Base-by-base conservation (phyloP, 92 coral and sea anemone genomes). In the Zoanthus gigantus region DNA sequence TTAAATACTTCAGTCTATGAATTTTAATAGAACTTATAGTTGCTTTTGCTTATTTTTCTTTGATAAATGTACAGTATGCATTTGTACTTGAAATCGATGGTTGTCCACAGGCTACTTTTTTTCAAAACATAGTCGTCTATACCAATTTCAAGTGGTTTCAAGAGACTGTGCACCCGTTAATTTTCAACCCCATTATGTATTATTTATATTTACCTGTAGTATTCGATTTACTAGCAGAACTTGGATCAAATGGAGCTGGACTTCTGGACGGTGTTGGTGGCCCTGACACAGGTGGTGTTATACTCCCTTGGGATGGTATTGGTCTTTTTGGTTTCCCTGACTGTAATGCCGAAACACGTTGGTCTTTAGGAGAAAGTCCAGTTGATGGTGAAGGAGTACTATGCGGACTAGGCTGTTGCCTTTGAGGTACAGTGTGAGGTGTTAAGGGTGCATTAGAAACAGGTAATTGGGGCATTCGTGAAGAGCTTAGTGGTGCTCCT, bases 281-380 rank as follows among this genome's bases (percentile, higher is more conserved):
- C 9, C 76, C 86, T 29, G 67, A 17, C 67, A 69, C 0, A 60
- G 85, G 48, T 14, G 94, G 94, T 3, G 90, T 84, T 77, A 54
- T 80, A 31, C 73, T 60, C 53, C 85, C 85, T 79, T 72, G 78
- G 46, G 95, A 92, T 82, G 88, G 77, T 4, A 85, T 83, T 56
- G 98, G 98, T 73, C 96, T 82, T 78, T 95, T 95, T 44, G 98
- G 96, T 85, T 95, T 95, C 71, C 91, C 94, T 42, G 94, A 91
- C 71, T 90, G 96, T 16, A 95, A 78, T 80, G 99, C 99, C 31
- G 98, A 97, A 66, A 94, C 72, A 23, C 91, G 88, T 57, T 94
- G 94, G 1, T 95, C 91, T 83, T 92, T 85, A 11, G 91, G 80
- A 31, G 86, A 76, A 2, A 85, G 60, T 72, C 93, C 72, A 34